Base-by-base conservation (phyloP, 1,140 invertebrate species). In the Mamestra configurata region DNA sequence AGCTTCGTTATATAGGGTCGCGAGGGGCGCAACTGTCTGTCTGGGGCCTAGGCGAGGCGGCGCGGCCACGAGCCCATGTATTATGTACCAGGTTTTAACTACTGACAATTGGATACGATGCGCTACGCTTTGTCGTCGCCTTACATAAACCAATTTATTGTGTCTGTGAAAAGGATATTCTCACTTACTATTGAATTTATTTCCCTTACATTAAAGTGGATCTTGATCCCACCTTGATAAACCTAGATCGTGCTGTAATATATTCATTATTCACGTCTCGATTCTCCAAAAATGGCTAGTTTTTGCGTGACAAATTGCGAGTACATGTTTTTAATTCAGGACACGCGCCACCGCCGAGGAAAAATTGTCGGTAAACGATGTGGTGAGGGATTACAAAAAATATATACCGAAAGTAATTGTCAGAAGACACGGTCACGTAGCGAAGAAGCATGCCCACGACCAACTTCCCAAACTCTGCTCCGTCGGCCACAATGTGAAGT, bases 361-460 rank as follows among this genome's bases (percentile, higher is more conserved):
- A 83, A 96, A 96, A 77, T 89, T 96, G 57, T 89, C 95, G 13
- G 91, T 95, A 22, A 96, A 97, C 82, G 95, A 96, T 73, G 96
- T 98, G 5, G 96, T 97, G 87, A 96, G 96, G 79, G 96, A 98
- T 79, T 98, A 98, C 79, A 97, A 97, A 88, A 97, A 97, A 80
- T 98, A 97, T 94, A 96, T 98, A 81, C 98, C 98, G 0, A 97
- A 97, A 90, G 96, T 97, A 77, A 96, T 98, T 57, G 95, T 97
- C 18, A 97, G 96, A 80, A 96, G 96, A 76, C 97, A 98, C 93
- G 94, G 96, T 15, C 96, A 97, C 88, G 97, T 98, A 90, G 96
- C 98, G 0, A 97, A 97, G 84, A 97, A 97, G 85, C 97, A 97
- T 68, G 97, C 98, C 57, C 96, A 96, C 79, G 95, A 97, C 80